Evolutionary conservation across 2,797 vertebrate species (phyloP), one percentile per base, ranked within the genome.

Genomic region (Sphenopsis melanotis): DNA sequence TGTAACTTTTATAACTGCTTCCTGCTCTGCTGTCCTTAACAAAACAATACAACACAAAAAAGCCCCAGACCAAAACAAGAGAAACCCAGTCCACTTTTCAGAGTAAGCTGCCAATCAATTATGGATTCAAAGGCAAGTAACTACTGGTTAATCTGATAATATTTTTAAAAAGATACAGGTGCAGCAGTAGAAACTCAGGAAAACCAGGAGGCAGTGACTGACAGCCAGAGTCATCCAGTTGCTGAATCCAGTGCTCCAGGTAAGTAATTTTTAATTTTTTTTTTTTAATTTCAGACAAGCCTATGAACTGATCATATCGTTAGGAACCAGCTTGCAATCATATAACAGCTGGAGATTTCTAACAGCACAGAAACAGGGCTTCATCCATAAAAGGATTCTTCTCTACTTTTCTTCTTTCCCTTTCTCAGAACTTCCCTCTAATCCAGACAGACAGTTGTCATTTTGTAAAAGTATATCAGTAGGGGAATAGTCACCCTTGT

Each of bases 201-300:
- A 76, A 61, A 15, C 49, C 89, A 92, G 57, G 85, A 85, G 68
- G 37, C 44, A 52, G 57, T 30, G 27, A 36, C 60, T 63, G 85
- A 93, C 1, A 3, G 56, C 10, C 87, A 90, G 18, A 95, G 55
- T 37, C 37, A 49, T n/a, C 52, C 81, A 21, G 65, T 5, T 83
- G 56, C 78, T 80, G 89, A 92, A 86, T 76, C 87, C n/a, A 87
- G 46, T 76, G 21, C 93, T 91, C 32, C 65, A 65, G 50, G 97
- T 97, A 79, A 92, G 66, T 55, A 64, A 39, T 39, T 49, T 29
- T 41, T 16, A 0, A 19, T 57, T 77, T 55, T 59, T 5, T 15
- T 36, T 53, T 86, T 68, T 63, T 1, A 21, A 59, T 83, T 77
- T 83, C 3, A 0, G 80, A 39, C 15, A 61, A 37, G n/a, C 53